Evolutionary conservation across 2,113 vertebrate genomes (phyloP), one percentile per base, ranked within the genome.

Genomic region (Sardina pilchardus): DNA sequence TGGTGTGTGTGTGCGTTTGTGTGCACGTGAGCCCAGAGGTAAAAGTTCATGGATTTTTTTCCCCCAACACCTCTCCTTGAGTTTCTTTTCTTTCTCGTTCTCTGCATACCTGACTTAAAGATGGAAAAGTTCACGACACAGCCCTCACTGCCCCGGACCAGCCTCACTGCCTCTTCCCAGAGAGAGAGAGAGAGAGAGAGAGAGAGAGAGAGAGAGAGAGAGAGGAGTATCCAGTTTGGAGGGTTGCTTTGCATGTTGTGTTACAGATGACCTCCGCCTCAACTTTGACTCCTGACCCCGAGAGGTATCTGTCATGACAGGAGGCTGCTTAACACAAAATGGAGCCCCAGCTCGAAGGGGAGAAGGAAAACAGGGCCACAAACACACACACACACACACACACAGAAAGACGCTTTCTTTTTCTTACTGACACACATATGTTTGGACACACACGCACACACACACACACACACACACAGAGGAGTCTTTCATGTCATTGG

Each of bases 291-390:
- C 94, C 88, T 97, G 97, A 98, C 97, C 96, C 94, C 91, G 85
- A 87, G 95, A 95, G 93, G 95, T 96, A 99, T 99, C 97, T 96
- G 96, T 99, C 97, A 98, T 96, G 97, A 97, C 96, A 97, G 96
- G 96, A 96, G 96, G 95, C 97, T 97, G 96, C 97, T 99, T 98
- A 98, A 97, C 97, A 97, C 96, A 99, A 99, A 95, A 99, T 96
- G 96, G 96, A 97, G 96, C 96, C 96, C 71, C 94, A 96, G 96
- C 96, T 96, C 96, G 96, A 78, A 78, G 95, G 94, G 95, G 95
- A 95, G 89, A 94, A 92, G 94, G 91, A 87, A 81, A 42, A 87
- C 84, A 86, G 67, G 95, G 95, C 43, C 85, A 78, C 85, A 84
- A 34, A 78, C 21, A 44, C 83, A 88, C 34, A 83, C 78, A 19